Percentiles rank a stretch among this genome's conserved stretches.
Conservation (phyloP, 1,140 invertebrate species). For the Thaumatotibia leucotreta region DNA sequence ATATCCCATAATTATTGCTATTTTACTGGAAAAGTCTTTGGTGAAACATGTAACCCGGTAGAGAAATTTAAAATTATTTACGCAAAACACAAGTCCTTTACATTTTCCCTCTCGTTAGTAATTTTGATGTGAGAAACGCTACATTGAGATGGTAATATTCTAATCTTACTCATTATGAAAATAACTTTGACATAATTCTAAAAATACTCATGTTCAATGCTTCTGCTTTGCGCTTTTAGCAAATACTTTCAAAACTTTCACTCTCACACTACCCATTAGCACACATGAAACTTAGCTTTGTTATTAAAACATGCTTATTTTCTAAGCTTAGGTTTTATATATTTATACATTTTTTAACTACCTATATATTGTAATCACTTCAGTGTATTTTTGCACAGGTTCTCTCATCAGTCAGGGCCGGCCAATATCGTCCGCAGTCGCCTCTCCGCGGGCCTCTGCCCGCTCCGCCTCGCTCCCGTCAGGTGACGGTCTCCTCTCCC, state of each 20-base stretch:
- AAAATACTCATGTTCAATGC: no score
- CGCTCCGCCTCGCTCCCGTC: conserved; percentile 75
- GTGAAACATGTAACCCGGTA: no score
- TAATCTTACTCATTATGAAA: no score
- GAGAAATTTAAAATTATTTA: no score
- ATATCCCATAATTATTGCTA: no score
- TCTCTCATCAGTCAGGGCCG: conserved; percentile 81
- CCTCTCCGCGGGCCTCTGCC: conserved; percentile 73
- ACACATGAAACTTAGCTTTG: not conserved
- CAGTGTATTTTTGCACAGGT: conserved; percentile 52
- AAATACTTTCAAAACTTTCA: not conserved
- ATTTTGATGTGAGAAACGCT: no score
- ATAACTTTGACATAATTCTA: no score
- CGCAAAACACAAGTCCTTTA: no score
- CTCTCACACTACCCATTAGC: not conserved
- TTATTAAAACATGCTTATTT: not conserved
- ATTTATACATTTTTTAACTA: no score
- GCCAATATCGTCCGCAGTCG: conserved; percentile 81
- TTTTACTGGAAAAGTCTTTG: no score
- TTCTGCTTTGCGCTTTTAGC: conserved; percentile 12
- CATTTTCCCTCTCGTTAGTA: no score
- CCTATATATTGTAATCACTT: not conserved
- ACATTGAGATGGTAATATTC: no score
- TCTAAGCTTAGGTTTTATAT: not conserved
- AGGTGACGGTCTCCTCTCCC: conserved; percentile 85